phyloP scores from a whole-genome alignment of 2,797 vertebrate species.

The Acridotheres tristis region DNA sequence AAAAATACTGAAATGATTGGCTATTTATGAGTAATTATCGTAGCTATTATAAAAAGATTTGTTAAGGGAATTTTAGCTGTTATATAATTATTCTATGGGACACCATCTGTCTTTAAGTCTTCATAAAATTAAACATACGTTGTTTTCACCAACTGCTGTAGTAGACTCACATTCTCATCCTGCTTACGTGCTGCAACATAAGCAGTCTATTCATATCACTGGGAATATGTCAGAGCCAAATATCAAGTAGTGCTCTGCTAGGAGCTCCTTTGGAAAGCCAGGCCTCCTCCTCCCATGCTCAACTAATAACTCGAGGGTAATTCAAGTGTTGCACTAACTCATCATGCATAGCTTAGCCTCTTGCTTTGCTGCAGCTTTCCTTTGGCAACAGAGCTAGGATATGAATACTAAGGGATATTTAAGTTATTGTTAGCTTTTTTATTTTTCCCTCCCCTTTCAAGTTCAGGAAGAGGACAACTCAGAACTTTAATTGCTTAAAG shows the following conservation, averaged over 20 bases:
- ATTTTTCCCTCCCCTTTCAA: background rate
- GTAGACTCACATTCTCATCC: constrained; percentile 39
- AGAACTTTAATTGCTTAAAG: background rate
- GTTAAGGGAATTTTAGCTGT: constrained; percentile 56
- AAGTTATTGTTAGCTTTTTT: background rate
- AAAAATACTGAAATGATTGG: background rate
- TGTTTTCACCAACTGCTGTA: constrained; percentile 58
- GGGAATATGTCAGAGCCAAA: constrained; percentile 1
- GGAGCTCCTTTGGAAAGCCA: background rate
- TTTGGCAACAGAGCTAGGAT: background rate
- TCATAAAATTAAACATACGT: constrained; percentile 70
- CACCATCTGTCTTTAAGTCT: constrained; percentile 69
- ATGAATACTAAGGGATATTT: background rate
- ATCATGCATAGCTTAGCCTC: background rate
- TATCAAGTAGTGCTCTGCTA: background rate
- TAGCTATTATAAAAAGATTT: constrained; percentile 52
- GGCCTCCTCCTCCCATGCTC: background rate
- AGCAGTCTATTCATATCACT: constrained; percentile 17
- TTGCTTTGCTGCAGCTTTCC: background rate
- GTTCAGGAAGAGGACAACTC: background rate
- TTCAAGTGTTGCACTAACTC: background rate
- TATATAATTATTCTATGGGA: constrained; percentile 67
- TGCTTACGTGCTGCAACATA: background rate
- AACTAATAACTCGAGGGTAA: background rate
- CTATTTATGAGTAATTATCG: constrained; percentile 47